phyloP scores from a whole-genome alignment of 2,797 vertebrate species.

The Sardinella longiceps region DNA sequence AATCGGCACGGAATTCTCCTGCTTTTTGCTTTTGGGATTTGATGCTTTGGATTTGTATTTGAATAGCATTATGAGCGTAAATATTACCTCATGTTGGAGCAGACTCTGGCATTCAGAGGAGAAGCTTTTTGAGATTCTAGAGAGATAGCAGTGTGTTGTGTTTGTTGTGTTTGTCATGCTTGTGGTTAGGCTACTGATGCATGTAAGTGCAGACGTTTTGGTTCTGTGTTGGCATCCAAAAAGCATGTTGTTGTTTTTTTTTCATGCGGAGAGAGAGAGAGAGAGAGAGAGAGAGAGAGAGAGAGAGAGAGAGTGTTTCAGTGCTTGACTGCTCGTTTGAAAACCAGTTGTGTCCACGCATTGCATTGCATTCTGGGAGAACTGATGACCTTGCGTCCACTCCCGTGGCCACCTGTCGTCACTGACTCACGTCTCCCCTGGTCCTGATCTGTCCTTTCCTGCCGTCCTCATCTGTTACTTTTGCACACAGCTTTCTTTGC shows the following conservation, averaged over 20 bases:
- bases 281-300: neutral
- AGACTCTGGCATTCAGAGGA: neutral
- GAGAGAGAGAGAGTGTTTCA: neutral
- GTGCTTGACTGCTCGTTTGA: neutral
- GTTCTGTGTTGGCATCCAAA: neutral
- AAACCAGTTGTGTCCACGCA: neutral
- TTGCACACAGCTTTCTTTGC: neutral
- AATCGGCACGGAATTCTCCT: neutral
- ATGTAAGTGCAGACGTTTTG: neutral
- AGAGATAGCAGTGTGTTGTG: neutral
- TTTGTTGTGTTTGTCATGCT: neutral
- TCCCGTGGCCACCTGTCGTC: neutral
- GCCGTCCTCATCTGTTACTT: slow-evolving; percentile 17
- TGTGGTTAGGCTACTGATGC: neutral
- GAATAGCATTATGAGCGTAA: neutral
- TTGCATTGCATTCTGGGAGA: neutral
- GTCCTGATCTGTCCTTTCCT: neutral
- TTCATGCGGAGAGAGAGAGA: neutral
- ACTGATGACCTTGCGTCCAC: neutral
- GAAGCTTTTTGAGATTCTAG: neutral
- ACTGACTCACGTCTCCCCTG: neutral
- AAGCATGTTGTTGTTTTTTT: neutral
- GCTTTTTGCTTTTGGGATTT: neutral
- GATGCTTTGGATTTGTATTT: neutral
- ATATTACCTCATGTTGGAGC: neutral